Conservation (phyloP, 2,797 vertebrate genomes). For the Sebastes minor region DNA sequence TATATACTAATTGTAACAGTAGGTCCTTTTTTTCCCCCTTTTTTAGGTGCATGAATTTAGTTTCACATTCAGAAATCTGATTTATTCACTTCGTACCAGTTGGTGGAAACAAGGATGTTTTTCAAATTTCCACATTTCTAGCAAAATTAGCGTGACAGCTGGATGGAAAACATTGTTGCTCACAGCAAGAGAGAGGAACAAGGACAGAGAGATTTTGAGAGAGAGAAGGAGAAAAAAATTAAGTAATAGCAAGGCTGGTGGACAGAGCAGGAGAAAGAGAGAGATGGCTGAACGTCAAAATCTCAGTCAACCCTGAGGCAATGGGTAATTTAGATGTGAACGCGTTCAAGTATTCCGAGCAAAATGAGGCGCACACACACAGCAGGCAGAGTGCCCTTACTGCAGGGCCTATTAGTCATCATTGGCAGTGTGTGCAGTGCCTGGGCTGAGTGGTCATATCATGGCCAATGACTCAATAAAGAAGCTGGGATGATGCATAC, state of each 20-base stretch:
- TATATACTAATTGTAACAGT: neutral
- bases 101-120: neutral
- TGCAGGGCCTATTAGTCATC: slow-evolving; percentile 55
- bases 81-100: neutral
- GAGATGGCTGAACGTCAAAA: slow-evolving; percentile 59
- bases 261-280: neutral
- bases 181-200: slow-evolving; percentile 15
- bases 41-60: neutral
- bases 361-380: slow-evolving; percentile 39
- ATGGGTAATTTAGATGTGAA: slow-evolving; percentile 63
- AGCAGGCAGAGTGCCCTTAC: slow-evolving; percentile 46
- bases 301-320: slow-evolving; percentile 52
- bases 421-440: slow-evolving; percentile 27
- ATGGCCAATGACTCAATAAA: slow-evolving; percentile 31
- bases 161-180: slow-evolving; percentile 9
- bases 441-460: slow-evolving; percentile 21
- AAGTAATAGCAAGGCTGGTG: slow-evolving; percentile 4
- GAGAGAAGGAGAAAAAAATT: neutral
- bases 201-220: slow-evolving; percentile 10
- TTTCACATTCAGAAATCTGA: neutral
- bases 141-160: slow-evolving; percentile 22
- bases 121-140: neutral
- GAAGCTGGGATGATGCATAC: slow-evolving; percentile 2
- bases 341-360: slow-evolving; percentile 38
- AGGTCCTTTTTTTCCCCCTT: neutral